Evolutionary conservation across 1,140 invertebrate species (phyloP).

Genomic region (Platyscapa corneri): DNA sequence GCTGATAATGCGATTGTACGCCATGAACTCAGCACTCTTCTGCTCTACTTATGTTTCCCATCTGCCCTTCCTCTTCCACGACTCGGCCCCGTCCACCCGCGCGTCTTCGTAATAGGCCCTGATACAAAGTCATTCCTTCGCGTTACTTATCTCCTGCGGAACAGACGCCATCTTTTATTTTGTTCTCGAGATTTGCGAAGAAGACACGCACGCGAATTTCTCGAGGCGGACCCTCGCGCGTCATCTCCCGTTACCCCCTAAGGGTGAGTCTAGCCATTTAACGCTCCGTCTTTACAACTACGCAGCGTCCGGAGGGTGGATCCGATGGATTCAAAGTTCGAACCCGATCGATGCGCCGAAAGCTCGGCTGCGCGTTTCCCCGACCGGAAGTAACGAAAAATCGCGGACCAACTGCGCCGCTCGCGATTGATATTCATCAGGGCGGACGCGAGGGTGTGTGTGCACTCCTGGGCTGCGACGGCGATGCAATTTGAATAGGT

Average conservation of each 20-base stretch:
- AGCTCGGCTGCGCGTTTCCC: too few species aligned
- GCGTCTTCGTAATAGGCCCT: background rate
- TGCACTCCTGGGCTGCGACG: background rate
- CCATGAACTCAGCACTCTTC: background rate
- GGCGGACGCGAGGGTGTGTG: background rate
- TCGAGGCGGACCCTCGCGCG: too few species aligned
- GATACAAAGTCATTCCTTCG: background rate
- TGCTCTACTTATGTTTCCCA: background rate
- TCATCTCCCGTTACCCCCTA: background rate
- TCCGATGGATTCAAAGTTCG: too few species aligned
- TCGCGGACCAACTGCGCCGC: background rate
- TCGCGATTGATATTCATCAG: background rate
- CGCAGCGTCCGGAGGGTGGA: too few species aligned
- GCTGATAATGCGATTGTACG: constrained; percentile 34
- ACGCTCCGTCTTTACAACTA: too few species aligned
- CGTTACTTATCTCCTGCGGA: background rate
- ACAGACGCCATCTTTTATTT: background rate
- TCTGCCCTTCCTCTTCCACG: background rate
- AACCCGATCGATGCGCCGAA: too few species aligned
- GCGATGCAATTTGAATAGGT: constrained; percentile 16
- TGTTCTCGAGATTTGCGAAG: too few species aligned
- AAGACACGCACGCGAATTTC: background rate
- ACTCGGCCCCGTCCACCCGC: background rate
- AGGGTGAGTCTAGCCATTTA: too few species aligned
- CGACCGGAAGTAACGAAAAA: background rate